A percentile compares a stretch with the other conserved stretches of the same genome.
Conservation (phyloP, 2,888 invertebrate species). For the Philhelius pedissequus region DNA sequence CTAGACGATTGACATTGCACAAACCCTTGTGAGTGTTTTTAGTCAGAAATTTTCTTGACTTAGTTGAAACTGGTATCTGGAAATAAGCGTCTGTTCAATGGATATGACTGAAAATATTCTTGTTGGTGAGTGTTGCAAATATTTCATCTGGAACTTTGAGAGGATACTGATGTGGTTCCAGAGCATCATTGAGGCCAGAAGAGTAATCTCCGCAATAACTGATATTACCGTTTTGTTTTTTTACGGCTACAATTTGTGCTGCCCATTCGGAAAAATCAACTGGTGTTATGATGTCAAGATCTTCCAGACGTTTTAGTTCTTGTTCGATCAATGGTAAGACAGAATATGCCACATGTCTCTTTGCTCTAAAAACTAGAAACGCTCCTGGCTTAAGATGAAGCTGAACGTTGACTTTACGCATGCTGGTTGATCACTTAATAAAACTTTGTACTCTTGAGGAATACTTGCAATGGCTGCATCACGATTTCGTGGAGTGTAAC, state of each 20-base stretch:
- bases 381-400: background rate
- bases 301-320: background rate
- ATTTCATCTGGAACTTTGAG: background rate
- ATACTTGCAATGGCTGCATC: background rate
- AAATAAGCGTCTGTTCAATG: background rate
- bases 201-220: background rate
- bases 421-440: background rate
- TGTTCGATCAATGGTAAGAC: background rate
- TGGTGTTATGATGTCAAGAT: background rate
- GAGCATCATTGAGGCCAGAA: background rate
- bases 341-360: background rate
- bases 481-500: background rate
- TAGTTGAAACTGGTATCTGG: background rate
- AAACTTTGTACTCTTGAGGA: background rate
- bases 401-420: background rate
- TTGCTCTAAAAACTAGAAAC: background rate
- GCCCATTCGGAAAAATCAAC: background rate
- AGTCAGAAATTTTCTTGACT: background rate
- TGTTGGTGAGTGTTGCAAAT: background rate
- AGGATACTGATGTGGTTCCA: background rate
- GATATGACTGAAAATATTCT: background rate
- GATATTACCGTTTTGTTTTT: background rate
- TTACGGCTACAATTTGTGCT: background rate
- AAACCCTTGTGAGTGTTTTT: background rate
- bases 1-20: background rate